Base-by-base conservation (phyloP, 92 coral and sea anemone species). In the Actinernus sp. region DNA sequence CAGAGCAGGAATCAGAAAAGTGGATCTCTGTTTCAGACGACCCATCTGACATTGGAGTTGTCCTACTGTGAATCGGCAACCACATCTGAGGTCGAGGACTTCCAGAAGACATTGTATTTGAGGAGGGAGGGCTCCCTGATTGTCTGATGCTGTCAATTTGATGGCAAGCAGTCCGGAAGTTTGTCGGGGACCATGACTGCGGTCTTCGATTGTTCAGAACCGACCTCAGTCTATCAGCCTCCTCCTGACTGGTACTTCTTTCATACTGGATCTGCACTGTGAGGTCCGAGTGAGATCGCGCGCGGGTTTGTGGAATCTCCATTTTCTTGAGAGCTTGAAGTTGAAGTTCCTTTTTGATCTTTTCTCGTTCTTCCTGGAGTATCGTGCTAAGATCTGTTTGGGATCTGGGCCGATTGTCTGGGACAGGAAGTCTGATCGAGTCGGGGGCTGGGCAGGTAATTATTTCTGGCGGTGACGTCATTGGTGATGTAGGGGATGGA, bases 1-100 rank as follows among this genome's bases (percentile, higher is more conserved):
- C 92, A 16, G 96, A 90, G 56, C 89, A 81, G 1, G 86, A 87
- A 43, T 90, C 96, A 36, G 96, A 85, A 45, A 82, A 62, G 8
- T 68, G 74, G 24, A 70, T 48, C 7, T 92, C 86, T 37, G 74
- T 69, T 27, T 90, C 92, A 46, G 92, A 90, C 2, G 77, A 81
- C 22, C 68, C 56, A 40, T 85, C 88, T 27, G 92, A 85, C 52
- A 45, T 45, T 23, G 52, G 52, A 45, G 52, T 45, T 23, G 52
- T 45, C 19, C 52, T 12, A 17, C 52, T 23, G 5, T 8, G 10
- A 18, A 45, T 45, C 52, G 52, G 52, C 17, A 45, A 12, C 52
- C 52, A 8, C 21, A 18, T 4, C 52, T 8, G 10, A 4, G 22
- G 22, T 18, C 8, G 8, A 7, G 17, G 52, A 17, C 52, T 45